Base-by-base conservation (phyloP, 2,113 vertebrate species). In the Malurus melanocephalus region DNA sequence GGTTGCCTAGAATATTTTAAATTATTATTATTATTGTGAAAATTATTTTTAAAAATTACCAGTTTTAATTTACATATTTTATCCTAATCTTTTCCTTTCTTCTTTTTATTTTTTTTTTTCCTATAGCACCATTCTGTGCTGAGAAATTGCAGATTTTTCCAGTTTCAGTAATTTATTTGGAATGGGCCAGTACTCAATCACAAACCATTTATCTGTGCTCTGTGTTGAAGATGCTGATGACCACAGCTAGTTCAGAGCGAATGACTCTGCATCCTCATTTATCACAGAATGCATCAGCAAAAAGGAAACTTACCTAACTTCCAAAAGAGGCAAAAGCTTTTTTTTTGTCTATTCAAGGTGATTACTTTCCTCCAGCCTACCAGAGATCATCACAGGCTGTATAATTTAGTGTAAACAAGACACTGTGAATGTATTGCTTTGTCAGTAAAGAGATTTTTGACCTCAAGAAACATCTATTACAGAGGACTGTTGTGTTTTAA, bases 101-200 rank as follows among this genome's bases (percentile, higher is more conserved):
- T 11, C 0, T 8, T 19, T 17, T 38, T 26, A 7, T 27, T 49
- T 18, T 24, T 43, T 19, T 40, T 46, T 4, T 3, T 5, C 4
- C 7, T 38, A 1, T 26, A 83, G 24, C 16, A 51, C 16, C 24
- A 10, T 33, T 65, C 11, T 57, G 10, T 26, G 5, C 18, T 55
- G 11, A 67, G 33, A 56, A 60, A 43, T 64, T 62, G 17, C 27
- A 80, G 43, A 33, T 60, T 57, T 68, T 86, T 65, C 21, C 19
- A 35, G 17, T 75, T 80, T 66, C 43, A 43, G 13, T 69, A 65
- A 76, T 48, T 80, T 52, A 13, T 66, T 57, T 52, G 30, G 30
- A 64, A n/a, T 7, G 40, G 21, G 4, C 57, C 24, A 19, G 16
- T n/a, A 26, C 4, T 64, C 28, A 76, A 76, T 40, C 46, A 74